Conservation (phyloP, 2,797 vertebrate species). For the Melanotaenia nigrans region DNA sequence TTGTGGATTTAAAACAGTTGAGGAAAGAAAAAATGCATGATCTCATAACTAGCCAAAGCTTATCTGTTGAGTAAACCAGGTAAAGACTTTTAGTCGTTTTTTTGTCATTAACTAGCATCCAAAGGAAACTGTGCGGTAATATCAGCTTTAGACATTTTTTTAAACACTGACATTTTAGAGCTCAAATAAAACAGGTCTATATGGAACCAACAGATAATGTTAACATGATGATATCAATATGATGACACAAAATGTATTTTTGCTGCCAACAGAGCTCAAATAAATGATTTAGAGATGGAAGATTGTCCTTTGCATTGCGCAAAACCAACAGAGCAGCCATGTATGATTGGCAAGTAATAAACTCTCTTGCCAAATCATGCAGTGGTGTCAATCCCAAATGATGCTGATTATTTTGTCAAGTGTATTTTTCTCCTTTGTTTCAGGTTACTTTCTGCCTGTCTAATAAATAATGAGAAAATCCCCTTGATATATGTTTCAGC, state of each 20-base stretch:
- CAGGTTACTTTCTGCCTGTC: conserved; percentile 38
- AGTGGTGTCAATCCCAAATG: conserved; percentile 46
- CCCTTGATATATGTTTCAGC: conserved; percentile 30
- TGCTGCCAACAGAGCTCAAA: conserved; percentile 15
- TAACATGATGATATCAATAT: conserved; percentile 20
- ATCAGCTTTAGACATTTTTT: conserved; percentile 16
- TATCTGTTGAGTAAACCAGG: neutral
- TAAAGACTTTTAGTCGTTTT: neutral
- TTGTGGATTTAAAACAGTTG: neutral
- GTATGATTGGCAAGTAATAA: conserved; percentile 65
- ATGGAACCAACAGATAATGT: conserved; percentile 7
- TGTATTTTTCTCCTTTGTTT: conserved; percentile 47
- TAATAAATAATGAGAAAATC: conserved; percentile 41
- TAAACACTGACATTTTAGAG: neutral
- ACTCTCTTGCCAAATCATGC: conserved; percentile 39
- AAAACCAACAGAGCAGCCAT: conserved; percentile 33
- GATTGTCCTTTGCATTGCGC: conserved; percentile 32
- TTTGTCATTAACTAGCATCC: neutral
- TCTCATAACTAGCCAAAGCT: neutral
- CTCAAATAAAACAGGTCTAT: conserved; percentile 11
- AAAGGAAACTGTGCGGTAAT: neutral
- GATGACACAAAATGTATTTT: conserved; percentile 22
- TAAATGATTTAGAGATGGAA: conserved; percentile 32
- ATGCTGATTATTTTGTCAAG: conserved; percentile 65
- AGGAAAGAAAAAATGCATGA: neutral